Evolutionary conservation across 2,113 vertebrate species (phyloP).

Genomic region (Cyprinodon brontotheroides): DNA sequence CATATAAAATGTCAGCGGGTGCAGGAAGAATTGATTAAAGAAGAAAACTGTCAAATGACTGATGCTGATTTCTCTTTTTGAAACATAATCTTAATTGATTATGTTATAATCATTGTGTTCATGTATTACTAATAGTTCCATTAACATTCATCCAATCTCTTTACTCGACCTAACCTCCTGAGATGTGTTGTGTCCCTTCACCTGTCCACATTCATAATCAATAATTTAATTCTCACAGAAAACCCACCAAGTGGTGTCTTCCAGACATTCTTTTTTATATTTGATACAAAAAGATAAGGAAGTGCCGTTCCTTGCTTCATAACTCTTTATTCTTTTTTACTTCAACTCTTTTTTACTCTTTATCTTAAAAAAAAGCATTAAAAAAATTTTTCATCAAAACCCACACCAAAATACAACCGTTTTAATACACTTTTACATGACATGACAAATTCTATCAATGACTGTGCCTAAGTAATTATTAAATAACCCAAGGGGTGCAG

Average conservation of each 20-base stretch:
- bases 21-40: slow-evolving; percentile 50
- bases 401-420: no score
- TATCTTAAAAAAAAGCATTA: no score
- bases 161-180: slow-evolving; percentile 45
- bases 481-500: no score
- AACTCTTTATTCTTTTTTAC: no score
- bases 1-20: slow-evolving; percentile 46
- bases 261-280: not conserved
- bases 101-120: slow-evolving; percentile 48
- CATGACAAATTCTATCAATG: no score
- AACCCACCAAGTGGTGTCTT: slow-evolving; percentile 17
- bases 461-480: no score
- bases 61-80: slow-evolving; percentile 11
- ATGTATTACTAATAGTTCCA: slow-evolving; percentile 34
- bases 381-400: no score
- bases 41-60: slow-evolving; percentile 36
- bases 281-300: no score
- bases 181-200: slow-evolving; percentile 53
- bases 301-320: no score
- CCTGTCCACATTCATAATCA: slow-evolving; percentile 56
- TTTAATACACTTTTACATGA: no score
- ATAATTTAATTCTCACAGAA: slow-evolving; percentile 51
- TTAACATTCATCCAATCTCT: slow-evolving; percentile 30
- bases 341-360: no score
- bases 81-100: slow-evolving; percentile 51